phyloP scores from a whole-genome alignment of 2,888 invertebrate species.

The Cacoxenus indagator region DNA sequence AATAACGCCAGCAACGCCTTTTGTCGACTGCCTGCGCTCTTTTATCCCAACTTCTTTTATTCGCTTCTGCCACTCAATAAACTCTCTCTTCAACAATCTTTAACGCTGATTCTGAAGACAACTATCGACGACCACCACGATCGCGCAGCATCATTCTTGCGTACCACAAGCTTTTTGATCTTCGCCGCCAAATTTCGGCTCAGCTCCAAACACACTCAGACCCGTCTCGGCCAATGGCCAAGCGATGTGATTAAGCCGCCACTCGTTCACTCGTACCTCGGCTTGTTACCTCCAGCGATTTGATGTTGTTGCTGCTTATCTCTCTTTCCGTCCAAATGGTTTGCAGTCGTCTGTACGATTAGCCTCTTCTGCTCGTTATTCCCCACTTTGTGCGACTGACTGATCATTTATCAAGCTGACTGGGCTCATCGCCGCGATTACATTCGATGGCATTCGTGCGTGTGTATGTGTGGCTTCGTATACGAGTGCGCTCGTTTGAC shows the following conservation, averaged over 20 bases:
- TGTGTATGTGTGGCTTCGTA: constrained; percentile 36
- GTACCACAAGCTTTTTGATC: constrained; percentile 56
- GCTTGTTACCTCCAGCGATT: constrained; percentile 33
- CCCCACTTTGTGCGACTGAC: constrained; percentile 60
- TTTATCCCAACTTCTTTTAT: too few relatives aligned
- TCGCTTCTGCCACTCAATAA: constrained; percentile 47
- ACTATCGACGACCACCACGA: constrained; percentile 52
- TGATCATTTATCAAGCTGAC: constrained; percentile 65
- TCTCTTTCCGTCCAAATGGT: not conserved
- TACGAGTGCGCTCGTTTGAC: constrained; percentile 25
- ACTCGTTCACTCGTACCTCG: constrained; percentile 41
- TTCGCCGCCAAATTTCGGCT: constrained; percentile 43
- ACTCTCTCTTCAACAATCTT: constrained; percentile 50
- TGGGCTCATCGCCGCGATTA: not conserved
- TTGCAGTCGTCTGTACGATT: not conserved
- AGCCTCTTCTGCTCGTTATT: constrained; percentile 58
- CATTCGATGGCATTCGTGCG: not conserved
- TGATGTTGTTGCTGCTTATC: too few relatives aligned
- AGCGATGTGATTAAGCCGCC: constrained; percentile 66
- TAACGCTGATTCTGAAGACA: not conserved
- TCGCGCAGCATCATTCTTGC: constrained; percentile 52
- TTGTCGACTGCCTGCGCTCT: constrained; percentile 23
- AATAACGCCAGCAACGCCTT: constrained; percentile 7
- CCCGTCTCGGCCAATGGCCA: constrained; percentile 49
- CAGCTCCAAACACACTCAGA: not conserved